These are phyloP conservation scores for Neostethus bicornis DNA, from an alignment of 2,797 vertebrate species.

Conservation along the genomic window DNA sequence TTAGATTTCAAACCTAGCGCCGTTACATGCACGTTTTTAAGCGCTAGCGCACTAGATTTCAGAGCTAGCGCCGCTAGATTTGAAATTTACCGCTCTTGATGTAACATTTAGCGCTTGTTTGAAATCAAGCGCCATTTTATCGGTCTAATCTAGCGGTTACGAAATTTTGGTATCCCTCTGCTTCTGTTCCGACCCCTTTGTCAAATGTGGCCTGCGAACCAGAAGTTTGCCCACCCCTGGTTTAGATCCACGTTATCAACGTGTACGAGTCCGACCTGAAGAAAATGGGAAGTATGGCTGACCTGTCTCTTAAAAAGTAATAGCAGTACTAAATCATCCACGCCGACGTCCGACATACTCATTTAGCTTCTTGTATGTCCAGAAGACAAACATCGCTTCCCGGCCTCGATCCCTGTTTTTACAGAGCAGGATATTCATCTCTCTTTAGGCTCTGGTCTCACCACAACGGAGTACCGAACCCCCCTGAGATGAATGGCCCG, in stretches of 20 bases:
- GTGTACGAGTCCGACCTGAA: conserved; percentile 18
- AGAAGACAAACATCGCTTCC: conserved; percentile 63
- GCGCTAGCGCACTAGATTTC: too few species aligned
- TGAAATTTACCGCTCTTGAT: too few species aligned
- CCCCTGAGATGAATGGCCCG: conserved; percentile 47
- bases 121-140: too few species aligned
- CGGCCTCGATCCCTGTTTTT: conserved; percentile 59
- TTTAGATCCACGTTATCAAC: conserved; percentile 3
- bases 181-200: too few species aligned
- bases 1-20: too few species aligned
- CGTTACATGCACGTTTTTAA: too few species aligned
- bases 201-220: too few species aligned
- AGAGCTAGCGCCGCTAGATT: too few species aligned
- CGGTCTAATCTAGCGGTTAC: too few species aligned
- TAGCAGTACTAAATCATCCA: conserved; percentile 60
- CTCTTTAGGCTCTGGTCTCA: conserved; percentile 37
- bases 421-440: conserved; percentile 67
- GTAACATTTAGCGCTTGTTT: too few species aligned
- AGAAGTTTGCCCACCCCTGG: too few species aligned
- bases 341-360: conserved; percentile 40
- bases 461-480: conserved; percentile 35
- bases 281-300: conserved; percentile 26
- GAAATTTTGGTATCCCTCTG: too few species aligned
- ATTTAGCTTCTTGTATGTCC: conserved; percentile 43
- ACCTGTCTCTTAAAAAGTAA: conserved; percentile 59